Conservation (phyloP, 2,797 vertebrate species). For the Chiloscyllium punctatum region DNA sequence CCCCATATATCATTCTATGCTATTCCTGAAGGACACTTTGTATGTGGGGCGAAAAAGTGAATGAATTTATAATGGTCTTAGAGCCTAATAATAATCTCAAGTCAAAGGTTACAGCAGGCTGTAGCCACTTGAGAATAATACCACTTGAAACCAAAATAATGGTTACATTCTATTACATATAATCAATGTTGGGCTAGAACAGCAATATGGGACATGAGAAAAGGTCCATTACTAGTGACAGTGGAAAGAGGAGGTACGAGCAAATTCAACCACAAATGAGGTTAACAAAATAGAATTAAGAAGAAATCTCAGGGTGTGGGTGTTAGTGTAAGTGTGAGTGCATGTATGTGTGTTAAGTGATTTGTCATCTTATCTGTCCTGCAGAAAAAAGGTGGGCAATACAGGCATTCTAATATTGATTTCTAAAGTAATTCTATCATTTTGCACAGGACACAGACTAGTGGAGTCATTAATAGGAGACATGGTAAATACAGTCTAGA, state of each 20-base stretch:
- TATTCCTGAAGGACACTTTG: conserved; percentile 54
- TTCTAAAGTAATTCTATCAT: conserved; percentile 59
- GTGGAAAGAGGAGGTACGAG: conserved; percentile 47
- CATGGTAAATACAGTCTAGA: conserved; percentile 31
- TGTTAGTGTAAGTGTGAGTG: too few relatives aligned
- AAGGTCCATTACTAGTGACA: conserved; percentile 46
- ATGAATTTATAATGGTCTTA: conserved; percentile 46
- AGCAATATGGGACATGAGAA: conserved; percentile 45
- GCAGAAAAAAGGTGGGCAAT: conserved; percentile 47
- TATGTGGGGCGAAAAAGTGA: conserved; percentile 47
- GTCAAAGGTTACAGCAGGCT: conserved; percentile 47
- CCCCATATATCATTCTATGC: conserved; percentile 49
- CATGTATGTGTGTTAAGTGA: conserved; percentile 39
- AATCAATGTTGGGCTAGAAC: conserved; percentile 46
- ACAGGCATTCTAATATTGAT: conserved; percentile 57
- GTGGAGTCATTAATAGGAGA: conserved; percentile 54
- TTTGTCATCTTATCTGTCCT: conserved; percentile 46
- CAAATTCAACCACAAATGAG: conserved; percentile 39
- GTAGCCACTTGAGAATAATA: conserved; percentile 45
- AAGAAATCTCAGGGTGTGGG: background rate
- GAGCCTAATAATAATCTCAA: conserved; percentile 49
- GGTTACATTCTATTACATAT: conserved; percentile 48
- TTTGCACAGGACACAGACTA: conserved; percentile 56
- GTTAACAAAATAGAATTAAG: conserved; percentile 30
- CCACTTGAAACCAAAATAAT: conserved; percentile 49